These are phyloP conservation scores for Hippocampus kuda DNA, from an alignment of 2,797 vertebrate genomes.

Conservation along the genomic window DNA sequence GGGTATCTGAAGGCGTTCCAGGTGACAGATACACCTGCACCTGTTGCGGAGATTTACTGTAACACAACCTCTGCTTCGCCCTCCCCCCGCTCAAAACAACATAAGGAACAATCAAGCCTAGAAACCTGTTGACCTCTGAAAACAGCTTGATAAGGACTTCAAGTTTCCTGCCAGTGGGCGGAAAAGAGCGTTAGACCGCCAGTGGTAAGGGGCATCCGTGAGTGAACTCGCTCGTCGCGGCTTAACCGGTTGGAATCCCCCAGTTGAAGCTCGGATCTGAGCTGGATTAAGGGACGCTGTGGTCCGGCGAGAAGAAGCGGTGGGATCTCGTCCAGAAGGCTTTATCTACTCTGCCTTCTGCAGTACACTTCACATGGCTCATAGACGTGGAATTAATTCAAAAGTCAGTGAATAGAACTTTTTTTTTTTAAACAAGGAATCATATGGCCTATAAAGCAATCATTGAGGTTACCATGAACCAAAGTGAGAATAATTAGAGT, in stretches of 20 bases:
- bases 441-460: not conserved
- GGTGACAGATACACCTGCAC: not conserved
- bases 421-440: not conserved
- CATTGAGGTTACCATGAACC: not conserved
- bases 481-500: not conserved
- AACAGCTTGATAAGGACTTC: conserved; percentile 27
- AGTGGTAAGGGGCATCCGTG: conserved; percentile 29
- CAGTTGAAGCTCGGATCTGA: conserved; percentile 37
- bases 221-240: conserved; percentile 39
- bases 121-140: conserved; percentile 19
- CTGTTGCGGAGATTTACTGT: conserved; percentile 9
- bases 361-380: not conserved
- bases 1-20: not conserved
- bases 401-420: not conserved
- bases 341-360: conserved; percentile 18
- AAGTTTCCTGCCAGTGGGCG: conserved; percentile 31
- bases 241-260: conserved; percentile 48
- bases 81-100: not conserved
- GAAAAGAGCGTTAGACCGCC: conserved; percentile 27
- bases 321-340: conserved; percentile 15
- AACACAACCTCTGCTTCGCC: conserved; percentile 13
- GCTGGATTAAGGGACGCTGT: conserved; percentile 33
- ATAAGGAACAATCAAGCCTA: conserved; percentile 32
- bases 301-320: conserved; percentile 14
- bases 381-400: not conserved